Evolutionary conservation across 37 sponge, comb jelly and placozoan species (phyloP).

Genomic region (Hexactinellida sp.): DNA sequence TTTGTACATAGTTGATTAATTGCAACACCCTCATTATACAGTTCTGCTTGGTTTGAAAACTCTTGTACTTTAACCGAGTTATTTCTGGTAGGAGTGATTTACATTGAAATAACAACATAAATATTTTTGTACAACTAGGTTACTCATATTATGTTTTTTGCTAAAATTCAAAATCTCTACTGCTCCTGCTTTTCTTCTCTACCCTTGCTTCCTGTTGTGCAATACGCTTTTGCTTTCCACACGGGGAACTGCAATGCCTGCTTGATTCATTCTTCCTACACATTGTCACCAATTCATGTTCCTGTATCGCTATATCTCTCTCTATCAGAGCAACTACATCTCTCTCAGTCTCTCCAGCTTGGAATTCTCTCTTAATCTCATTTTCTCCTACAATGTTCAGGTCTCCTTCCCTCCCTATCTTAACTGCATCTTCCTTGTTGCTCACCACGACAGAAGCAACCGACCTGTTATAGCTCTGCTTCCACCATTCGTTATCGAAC

Average conservation of each 20-base stretch:
- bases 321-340: neutral
- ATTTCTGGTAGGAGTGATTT: no score
- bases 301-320: neutral
- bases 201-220: neutral
- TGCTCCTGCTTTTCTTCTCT: neutral
- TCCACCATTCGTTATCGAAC: conserved; percentile 15
- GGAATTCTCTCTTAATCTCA: neutral
- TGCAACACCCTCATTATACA: no score
- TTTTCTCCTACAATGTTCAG: neutral
- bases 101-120: no score
- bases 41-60: no score
- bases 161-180: no score
- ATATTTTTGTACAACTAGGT: no score
- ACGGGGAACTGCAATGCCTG: neutral
- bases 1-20: no score
- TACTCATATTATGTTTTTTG: no score
- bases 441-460: neutral
- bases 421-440: neutral
- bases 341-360: neutral
- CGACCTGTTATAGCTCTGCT: neutral
- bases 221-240: neutral
- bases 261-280: neutral
- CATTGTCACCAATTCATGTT: neutral
- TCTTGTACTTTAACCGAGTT: no score
- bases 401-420: neutral